A percentile compares a stretch with the other conserved stretches of the same genome.
Evolutionary conservation across 2,113 vertebrate genomes (phyloP).

Genomic region (Eurystomus gularis): DNA sequence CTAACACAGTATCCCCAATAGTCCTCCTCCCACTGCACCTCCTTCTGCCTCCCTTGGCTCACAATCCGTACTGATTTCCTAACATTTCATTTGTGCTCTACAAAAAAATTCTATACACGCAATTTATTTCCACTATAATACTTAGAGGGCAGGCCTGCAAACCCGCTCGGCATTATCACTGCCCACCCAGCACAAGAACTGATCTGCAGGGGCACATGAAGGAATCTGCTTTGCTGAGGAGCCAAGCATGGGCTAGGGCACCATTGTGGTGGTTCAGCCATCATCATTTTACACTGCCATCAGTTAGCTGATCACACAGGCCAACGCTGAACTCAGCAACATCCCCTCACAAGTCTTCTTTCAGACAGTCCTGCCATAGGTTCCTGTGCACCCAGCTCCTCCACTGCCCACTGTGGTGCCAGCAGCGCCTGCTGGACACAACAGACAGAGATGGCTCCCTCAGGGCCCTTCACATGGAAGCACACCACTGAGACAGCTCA

Average conservation of each 20-base stretch:
- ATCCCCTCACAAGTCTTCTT: no score
- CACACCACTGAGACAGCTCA: no score
- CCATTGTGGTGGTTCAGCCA: no score
- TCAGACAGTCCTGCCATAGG: no score
- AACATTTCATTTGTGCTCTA: neutral
- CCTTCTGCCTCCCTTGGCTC: neutral
- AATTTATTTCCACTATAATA: neutral
- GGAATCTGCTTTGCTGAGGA: neutral
- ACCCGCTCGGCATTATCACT: neutral
- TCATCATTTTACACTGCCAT: no score
- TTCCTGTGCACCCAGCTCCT: no score
- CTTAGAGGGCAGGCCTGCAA: neutral
- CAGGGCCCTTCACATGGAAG: no score
- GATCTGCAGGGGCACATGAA: fast-evolving
- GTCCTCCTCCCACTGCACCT: neutral
- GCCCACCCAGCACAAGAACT: neutral
- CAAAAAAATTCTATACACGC: fast-evolving
- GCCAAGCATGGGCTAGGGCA: neutral
- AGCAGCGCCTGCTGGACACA: no score
- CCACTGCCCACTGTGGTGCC: no score
- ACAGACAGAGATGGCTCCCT: no score
- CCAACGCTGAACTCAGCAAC: no score
- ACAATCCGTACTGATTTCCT: neutral
- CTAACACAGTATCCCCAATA: neutral
- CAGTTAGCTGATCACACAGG: no score